Evolutionary conservation across 2,888 invertebrate species (phyloP), one percentile per base, ranked within the genome.

Genomic region (Drosophila pseudotalamancana): DNA sequence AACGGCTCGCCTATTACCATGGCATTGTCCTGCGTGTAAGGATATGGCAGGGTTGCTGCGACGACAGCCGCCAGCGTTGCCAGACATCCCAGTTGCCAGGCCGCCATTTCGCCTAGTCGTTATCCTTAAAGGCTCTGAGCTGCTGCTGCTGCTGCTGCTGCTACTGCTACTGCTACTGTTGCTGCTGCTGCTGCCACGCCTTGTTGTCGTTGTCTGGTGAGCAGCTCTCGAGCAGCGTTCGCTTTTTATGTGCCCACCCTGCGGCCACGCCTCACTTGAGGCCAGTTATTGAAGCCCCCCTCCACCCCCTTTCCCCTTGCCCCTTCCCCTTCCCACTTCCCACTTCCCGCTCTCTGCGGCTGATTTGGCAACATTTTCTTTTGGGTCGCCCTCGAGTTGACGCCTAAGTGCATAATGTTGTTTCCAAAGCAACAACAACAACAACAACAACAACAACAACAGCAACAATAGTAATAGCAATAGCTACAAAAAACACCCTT

Each of bases 291-390:
- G 57, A n/a, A n/a, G n/a, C n/a, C n/a, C n/a, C n/a, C n/a, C n/a
- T n/a, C n/a, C n/a, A n/a, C n/a, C n/a, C n/a, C n/a, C n/a, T n/a
- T n/a, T n/a, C n/a, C n/a, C n/a, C n/a, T n/a, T n/a, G n/a, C n/a
- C n/a, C n/a, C n/a, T n/a, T n/a, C n/a, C n/a, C n/a, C n/a, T n/a
- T 6, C 25, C 25, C 6, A 3, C 43, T 43, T 11, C 16, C 42
- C 57, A 14, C 53, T 53, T 62, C 62, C 8, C n/a, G 61, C 23
- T 59, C 53, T 67, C 68, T 79, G 87, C 63, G 81, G 77, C 81
- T 80, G 81, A 85, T 87, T 83, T 82, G 79, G 78, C 86, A 83
- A 83, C 87, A 73, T 84, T 73, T 79, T 62, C 75, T 76, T 73
- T 50, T 31, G 39, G 37, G 14, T n/a, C 29, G n/a, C 51, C 39